phyloP scores from a whole-genome alignment of 2,113 vertebrate species.

The Eudyptes chrysolophus region DNA sequence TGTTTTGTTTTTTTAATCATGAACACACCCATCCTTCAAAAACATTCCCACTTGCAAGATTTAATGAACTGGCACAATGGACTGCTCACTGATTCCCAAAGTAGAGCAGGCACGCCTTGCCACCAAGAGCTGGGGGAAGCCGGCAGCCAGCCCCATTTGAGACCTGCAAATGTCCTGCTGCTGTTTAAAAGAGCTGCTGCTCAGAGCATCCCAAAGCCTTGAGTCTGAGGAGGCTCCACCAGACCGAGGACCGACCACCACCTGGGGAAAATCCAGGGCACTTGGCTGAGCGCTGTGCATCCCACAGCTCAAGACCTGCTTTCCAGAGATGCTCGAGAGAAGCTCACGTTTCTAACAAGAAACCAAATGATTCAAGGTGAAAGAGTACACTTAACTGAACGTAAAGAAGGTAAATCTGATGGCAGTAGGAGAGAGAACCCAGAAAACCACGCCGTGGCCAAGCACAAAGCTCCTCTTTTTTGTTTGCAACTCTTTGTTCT shows the following conservation, averaged over 20 bases:
- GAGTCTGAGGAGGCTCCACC: not conserved
- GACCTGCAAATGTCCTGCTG: not conserved
- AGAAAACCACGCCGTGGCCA: rapidly evolving
- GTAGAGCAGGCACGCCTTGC: not conserved
- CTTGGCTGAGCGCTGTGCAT: not conserved
- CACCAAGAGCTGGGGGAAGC: not conserved
- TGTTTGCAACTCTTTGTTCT: not conserved
- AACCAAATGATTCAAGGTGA: not conserved
- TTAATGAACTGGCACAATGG: not conserved
- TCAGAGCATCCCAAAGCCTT: not conserved
- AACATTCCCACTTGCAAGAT: not conserved
- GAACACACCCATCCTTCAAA: not conserved
- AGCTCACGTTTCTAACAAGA: not conserved
- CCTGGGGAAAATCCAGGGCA: not conserved
- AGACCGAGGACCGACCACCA: too few relatives aligned
- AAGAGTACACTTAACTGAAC: not conserved
- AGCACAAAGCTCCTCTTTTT: not conserved
- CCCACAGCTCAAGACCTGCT: not conserved
- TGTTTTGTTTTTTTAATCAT: not conserved
- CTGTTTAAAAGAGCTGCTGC: not conserved
- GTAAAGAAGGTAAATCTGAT: too few relatives aligned
- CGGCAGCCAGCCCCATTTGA: rapidly evolving
- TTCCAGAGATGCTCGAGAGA: not conserved
- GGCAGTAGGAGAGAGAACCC: not conserved
- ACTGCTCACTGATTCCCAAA: not conserved